phyloP scores from a whole-genome alignment of 2,113 vertebrate genomes.

The Heterotis niloticus region DNA sequence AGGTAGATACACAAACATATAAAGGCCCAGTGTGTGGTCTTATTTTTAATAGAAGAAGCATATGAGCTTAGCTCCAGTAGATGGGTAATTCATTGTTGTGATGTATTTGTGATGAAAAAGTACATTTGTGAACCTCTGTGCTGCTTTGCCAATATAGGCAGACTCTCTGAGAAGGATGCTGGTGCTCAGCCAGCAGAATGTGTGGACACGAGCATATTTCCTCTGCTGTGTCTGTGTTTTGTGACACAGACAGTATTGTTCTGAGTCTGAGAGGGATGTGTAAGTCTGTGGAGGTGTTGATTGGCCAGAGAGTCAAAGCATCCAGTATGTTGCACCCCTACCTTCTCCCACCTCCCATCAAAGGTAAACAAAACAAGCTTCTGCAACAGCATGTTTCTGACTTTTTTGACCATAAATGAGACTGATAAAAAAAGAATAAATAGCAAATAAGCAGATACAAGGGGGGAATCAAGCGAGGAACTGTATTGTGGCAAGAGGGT shows the following conservation, averaged over 20 bases:
- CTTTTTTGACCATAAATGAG: no score
- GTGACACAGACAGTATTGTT: constrained; percentile 54
- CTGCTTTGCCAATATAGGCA: background rate
- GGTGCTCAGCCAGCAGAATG: background rate
- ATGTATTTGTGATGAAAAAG: background rate
- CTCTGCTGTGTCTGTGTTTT: background rate
- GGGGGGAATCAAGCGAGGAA: no score
- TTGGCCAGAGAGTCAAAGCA: constrained; percentile 11
- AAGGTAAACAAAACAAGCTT: background rate
- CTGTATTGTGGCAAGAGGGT: no score
- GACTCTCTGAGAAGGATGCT: no score
- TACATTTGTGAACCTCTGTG: no score
- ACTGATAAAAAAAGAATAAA: no score
- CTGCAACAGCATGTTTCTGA: no score
- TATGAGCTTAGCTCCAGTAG: background rate
- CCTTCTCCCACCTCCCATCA: background rate
- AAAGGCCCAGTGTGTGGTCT: no score
- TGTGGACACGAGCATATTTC: background rate
- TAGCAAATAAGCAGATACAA: no score
- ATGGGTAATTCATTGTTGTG: no score
- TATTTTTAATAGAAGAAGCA: no score
- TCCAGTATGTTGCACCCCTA: background rate
- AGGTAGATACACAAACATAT: no score
- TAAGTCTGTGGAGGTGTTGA: constrained; percentile 36
- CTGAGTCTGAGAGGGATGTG: constrained; percentile 44